Evolutionary conservation across 2,888 invertebrate genomes (phyloP).

Genomic region (Charanyca ferruginea): DNA sequence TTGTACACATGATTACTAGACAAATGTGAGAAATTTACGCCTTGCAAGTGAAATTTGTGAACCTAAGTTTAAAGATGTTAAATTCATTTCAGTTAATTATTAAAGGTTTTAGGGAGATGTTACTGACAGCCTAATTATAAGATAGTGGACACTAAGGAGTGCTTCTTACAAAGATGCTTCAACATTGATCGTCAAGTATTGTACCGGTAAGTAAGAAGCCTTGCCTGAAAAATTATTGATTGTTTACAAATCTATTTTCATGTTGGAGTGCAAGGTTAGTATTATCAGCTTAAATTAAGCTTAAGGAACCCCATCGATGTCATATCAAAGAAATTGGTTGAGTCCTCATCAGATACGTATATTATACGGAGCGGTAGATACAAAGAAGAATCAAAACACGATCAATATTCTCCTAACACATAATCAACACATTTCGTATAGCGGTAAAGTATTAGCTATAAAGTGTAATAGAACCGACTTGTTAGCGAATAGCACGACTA

Average conservation of each 20-base stretch:
- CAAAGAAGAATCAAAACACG: slow-evolving; percentile 14
- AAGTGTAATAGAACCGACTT: slow-evolving; percentile 46
- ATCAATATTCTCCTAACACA: slow-evolving; percentile 26
- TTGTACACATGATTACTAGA: slow-evolving; percentile 62
- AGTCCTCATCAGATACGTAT: background rate
- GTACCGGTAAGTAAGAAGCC: background rate
- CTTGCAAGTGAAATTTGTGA: slow-evolving; percentile 52
- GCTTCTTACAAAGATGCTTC: background rate
- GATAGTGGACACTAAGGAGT: background rate
- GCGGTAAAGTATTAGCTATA: slow-evolving; percentile 46
- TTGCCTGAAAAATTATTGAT: background rate
- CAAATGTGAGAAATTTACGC: slow-evolving; percentile 55
- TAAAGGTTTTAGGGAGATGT: background rate
- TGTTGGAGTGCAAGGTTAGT: background rate
- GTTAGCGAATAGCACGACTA: slow-evolving; percentile 57
- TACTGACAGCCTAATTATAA: background rate
- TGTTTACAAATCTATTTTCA: background rate
- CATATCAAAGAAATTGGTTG: background rate
- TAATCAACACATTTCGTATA: slow-evolving; percentile 40
- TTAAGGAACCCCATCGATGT: background rate
- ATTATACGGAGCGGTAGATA: background rate
- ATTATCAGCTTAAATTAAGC: background rate
- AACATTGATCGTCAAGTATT: background rate
- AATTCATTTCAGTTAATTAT: background rate
- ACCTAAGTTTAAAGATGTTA: slow-evolving; percentile 20